A percentile compares a stretch with the other conserved stretches of the same genome.
These are phyloP conservation scores for Cantharis nigra DNA, from an alignment of 2,888 invertebrate genomes.

Conservation along the genomic window DNA sequence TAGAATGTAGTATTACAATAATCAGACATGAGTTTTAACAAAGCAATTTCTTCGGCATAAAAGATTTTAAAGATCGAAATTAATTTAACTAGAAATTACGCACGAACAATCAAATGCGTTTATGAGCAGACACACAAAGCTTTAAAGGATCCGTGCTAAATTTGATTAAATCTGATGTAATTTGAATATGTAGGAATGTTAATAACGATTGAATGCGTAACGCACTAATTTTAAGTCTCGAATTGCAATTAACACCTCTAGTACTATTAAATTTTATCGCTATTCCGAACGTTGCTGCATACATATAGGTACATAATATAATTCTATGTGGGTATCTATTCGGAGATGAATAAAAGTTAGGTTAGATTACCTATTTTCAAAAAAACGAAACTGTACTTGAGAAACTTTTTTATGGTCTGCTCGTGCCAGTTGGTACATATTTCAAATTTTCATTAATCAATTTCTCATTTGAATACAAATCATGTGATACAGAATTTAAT, in stretches of 20 bases:
- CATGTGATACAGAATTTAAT: background rate
- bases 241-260: conserved; percentile 2
- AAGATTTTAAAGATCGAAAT: background rate
- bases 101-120: conserved; percentile 26
- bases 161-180: conserved; percentile 24
- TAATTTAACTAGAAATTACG: conserved; percentile 21
- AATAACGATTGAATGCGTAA: conserved; percentile 17
- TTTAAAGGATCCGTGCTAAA: conserved; percentile 13
- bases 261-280: background rate
- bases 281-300: background rate
- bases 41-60: background rate
- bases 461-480: background rate
- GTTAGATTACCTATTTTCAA: background rate
- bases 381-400: no score
- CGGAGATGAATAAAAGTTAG: background rate
- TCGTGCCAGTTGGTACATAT: background rate
- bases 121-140: conserved; percentile 13
- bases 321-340: background rate
- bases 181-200: conserved; percentile 19
- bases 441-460: background rate
- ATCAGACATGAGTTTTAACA: background rate
- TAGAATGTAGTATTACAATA: background rate
- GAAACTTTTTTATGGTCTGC: background rate
- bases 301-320: no score
- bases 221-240: conserved; percentile 1